Evolutionary conservation across 2,888 invertebrate species (phyloP), one percentile per base, ranked within the genome.

Genomic region (Bruchidius siliquastri): DNA sequence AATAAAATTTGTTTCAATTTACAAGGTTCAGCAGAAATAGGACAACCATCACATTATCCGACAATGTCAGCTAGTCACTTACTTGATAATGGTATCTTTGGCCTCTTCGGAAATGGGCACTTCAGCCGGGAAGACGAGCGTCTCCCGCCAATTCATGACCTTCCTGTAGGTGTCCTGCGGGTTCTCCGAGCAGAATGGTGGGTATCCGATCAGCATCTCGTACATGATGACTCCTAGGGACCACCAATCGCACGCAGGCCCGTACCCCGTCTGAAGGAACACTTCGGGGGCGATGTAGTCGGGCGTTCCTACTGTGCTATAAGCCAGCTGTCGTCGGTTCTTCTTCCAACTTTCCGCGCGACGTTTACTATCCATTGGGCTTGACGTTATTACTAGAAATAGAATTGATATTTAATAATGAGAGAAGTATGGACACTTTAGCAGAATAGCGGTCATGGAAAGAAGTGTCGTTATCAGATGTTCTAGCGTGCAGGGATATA

Each of bases 241-340:
- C 99, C 99, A 99, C 97, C 98, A 99, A 88, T 99, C 99, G 83
- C 99, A 99, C 74, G 97, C 95, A 71, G 97, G 94, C 2, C 97
- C 97, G 87, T 99, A 99, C 69, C 99, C 99, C 67, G 97, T 98
- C 88, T 98, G 98, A 81, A 96, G 89, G 88, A 96, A 99, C 81
- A 99, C 99, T 90, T 99, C 99, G 0, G 99, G 99, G 49, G 99
- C 99, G 83, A 99, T 99, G 86, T 99, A 99, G 89, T 99, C 99
- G 1, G 99, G 99, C 71, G 99, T 99, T 73, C 99, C 99, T 8
- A 96, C 96, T 0, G 96, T 96, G 80, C 95, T 96, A 87, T 96
- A 96, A 0, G 96, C 98, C 79, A 98, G 88, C 77, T 97, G 97
- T 86, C 99, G 91, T 82, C 99, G 90, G 87, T 99, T 99, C 80